Base-by-base conservation (phyloP, 2,888 invertebrate species). In the Quadroppia sp. region DNA sequence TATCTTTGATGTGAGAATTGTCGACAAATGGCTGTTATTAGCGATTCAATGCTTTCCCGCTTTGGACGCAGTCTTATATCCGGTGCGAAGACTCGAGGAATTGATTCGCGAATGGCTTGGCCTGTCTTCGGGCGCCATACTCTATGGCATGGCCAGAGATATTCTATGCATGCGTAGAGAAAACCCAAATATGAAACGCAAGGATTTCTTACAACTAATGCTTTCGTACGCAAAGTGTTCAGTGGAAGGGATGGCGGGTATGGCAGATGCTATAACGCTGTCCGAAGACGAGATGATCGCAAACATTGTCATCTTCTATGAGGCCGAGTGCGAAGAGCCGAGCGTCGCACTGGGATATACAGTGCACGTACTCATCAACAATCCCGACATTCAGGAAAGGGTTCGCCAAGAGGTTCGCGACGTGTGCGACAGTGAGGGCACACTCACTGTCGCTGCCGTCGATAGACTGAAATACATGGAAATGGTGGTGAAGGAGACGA, bases 301-400 rank as follows among this genome's bases (percentile, higher is more conserved):
- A 13, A 75, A 75, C 73, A 42, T 72, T 23, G 30, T 75, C 3
- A 13, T 76, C 20, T 73, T 75, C 61, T 76, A 72, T 40, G 50
- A 69, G 71, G 76, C 76, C 40, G 76, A 75, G 23, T 77, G 74
- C 56, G 77, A 77, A 61, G 77, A 77, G 17, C 77, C 77, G 11
- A 77, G 77, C 20, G 75, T 77, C n/a, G 74, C 77, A 15, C 56
- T 77, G 13, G 77, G 74, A 20, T 77, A 74, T 64, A 73, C 74
- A 7, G 75, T 75, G 15, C 77, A 77, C 70, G 36, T 78, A 40
- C 72, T 78, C 0, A 70, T 77, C 42, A 75, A 76, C 23, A 42
- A 76, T 30, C 76, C 73, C 0, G 76, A 77, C 2, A 59, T 75
- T 17, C 78, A 78, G 67, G 77, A 76, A 7, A 76, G 64, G 70